Evolutionary conservation across 2,113 vertebrate species (phyloP).

Genomic region (Cryptomyrus ogoouensis): DNA sequence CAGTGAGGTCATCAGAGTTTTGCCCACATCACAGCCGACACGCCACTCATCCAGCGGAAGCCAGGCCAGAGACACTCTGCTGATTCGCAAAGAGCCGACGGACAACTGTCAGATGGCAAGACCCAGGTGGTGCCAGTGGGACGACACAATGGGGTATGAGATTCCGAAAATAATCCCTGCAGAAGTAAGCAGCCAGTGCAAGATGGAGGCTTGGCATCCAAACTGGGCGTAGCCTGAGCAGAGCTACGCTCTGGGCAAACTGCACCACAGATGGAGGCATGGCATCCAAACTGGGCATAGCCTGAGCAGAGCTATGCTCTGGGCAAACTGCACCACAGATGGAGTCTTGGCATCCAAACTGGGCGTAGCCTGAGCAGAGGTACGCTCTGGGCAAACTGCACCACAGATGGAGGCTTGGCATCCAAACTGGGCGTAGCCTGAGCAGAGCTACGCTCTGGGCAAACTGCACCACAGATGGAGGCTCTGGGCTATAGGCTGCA

Average conservation of each 20-base stretch:
- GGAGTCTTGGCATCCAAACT: neutral
- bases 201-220: neutral
- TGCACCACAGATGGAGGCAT: neutral
- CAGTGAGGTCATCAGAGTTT: neutral
- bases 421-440: neutral
- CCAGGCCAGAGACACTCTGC: slow-evolving; percentile 53
- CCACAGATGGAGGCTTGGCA: neutral
- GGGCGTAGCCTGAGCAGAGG: neutral
- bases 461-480: neutral
- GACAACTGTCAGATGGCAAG: slow-evolving; percentile 49
- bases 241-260: neutral
- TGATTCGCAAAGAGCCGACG: slow-evolving; percentile 57
- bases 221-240: neutral
- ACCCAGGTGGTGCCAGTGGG: neutral
- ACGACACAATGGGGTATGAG: slow-evolving; percentile 8
- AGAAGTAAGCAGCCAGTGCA: neutral
- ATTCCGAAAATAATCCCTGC: slow-evolving; percentile 1
- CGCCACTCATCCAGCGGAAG: slow-evolving; percentile 52
- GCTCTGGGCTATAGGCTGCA: neutral
- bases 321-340: neutral
- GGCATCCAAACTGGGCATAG: neutral
- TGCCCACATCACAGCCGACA: slow-evolving; percentile 28
- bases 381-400: neutral
- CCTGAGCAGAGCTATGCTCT: neutral
- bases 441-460: neutral